These are phyloP conservation scores for Phainopepla nitens DNA, from an alignment of 2,113 vertebrate species.

Conservation along the genomic window DNA sequence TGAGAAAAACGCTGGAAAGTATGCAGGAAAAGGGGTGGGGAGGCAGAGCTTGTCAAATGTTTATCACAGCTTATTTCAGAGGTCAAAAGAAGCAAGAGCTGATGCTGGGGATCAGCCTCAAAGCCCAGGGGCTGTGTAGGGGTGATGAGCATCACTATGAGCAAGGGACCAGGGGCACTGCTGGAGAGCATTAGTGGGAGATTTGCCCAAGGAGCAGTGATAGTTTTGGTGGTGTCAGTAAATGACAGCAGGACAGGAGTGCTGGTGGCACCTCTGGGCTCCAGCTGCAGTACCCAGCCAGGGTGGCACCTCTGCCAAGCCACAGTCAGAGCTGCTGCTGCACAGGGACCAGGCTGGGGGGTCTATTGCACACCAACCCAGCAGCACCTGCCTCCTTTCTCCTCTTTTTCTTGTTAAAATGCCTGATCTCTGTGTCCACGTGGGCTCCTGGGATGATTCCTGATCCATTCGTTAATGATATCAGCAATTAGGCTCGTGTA, in stretches of 20 bases:
- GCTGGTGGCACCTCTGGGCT: background rate
- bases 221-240: background rate
- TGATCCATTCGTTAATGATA: background rate
- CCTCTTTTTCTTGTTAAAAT: background rate
- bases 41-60: background rate
- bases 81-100: background rate
- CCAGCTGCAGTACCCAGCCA: background rate
- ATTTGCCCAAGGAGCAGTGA: background rate
- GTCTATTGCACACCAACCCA: background rate
- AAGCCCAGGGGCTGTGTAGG: background rate
- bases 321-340: background rate
- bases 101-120: background rate
- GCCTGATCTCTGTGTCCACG: rapidly evolving
- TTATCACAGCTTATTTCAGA: background rate
- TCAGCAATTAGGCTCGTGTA: background rate
- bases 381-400: background rate
- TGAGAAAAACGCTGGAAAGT: background rate
- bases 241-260: background rate
- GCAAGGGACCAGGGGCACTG: background rate
- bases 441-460: background rate
- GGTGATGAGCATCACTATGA: rapidly evolving
- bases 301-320: background rate
- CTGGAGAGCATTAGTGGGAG: background rate
- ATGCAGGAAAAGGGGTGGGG: background rate
- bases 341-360: background rate